Evolutionary conservation across 2,888 invertebrate species (phyloP).

Genomic region (Orgyia antiqua): DNA sequence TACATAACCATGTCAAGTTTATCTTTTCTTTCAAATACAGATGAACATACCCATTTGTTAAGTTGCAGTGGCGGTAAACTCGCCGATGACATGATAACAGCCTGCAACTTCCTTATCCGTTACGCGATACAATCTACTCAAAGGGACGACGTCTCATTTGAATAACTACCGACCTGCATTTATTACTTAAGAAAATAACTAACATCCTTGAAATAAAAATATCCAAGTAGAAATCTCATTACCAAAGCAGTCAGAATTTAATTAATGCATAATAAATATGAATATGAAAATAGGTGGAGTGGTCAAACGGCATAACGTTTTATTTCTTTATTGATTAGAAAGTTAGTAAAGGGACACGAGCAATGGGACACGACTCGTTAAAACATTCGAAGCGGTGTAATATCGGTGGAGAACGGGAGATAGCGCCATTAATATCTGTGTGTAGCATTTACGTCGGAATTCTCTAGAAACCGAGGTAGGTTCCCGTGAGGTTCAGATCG

Average conservation of each 20-base stretch:
- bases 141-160: constrained; percentile 57
- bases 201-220: constrained; percentile 43
- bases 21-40: background rate
- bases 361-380: constrained; percentile 17
- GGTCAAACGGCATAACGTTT: constrained; percentile 18
- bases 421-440: constrained; percentile 68
- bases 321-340: constrained; percentile 28
- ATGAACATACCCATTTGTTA: constrained; percentile 13
- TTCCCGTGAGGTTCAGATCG: constrained; percentile 75
- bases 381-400: constrained; percentile 24
- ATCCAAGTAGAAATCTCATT: constrained; percentile 24
- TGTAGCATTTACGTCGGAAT: constrained; percentile 72
- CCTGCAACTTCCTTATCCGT: constrained; percentile 64
- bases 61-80: constrained; percentile 34
- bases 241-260: constrained; percentile 26
- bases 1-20: too few species aligned
- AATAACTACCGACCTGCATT: constrained; percentile 58
- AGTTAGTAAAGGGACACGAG: constrained; percentile 26
- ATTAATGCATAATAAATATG: constrained; percentile 31
- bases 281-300: constrained; percentile 21
- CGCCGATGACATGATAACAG: constrained; percentile 55
- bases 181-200: constrained; percentile 43
- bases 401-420: constrained; percentile 35
- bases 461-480: constrained; percentile 68
- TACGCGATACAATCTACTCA: constrained; percentile 57